These are phyloP conservation scores for Palythoa grandiflora DNA, from an alignment of 92 coral and sea anemone genomes.

Conservation along the genomic window DNA sequence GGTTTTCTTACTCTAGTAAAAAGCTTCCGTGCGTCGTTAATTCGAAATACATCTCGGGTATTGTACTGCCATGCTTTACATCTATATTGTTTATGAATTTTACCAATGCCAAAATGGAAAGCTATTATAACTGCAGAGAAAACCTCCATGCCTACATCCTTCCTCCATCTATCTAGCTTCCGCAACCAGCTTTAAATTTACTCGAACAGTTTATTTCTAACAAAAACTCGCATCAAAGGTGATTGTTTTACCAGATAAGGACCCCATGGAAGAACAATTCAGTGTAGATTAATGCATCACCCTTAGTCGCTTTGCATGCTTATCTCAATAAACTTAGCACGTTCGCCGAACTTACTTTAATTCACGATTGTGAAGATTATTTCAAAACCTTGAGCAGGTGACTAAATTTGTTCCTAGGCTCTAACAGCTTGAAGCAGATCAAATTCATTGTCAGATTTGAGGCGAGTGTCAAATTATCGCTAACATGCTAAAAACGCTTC, in stretches of 20 bases:
- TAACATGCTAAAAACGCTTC: conserved; percentile 23
- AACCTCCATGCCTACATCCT: conserved; percentile 69
- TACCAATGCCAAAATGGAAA: conserved; percentile 78
- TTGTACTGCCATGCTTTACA: conserved; percentile 70
- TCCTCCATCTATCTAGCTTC: conserved; percentile 81
- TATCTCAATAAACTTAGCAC: conserved; percentile 77
- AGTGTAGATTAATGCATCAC: conserved; percentile 79
- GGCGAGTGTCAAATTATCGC: conserved; percentile 39
- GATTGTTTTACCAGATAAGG: conserved; percentile 77
- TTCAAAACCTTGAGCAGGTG: conserved; percentile 68
- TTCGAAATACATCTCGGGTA: conserved; percentile 61
- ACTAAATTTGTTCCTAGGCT: conserved; percentile 21
- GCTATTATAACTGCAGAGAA: conserved; percentile 72
- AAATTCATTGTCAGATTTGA: conserved; percentile 51
- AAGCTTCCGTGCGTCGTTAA: conserved; percentile 72
- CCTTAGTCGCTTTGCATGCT: conserved; percentile 66
- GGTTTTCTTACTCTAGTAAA: conserved; percentile 46
- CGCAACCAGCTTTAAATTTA: conserved; percentile 90
- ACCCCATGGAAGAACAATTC: conserved; percentile 75
- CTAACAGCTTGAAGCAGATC: conserved; percentile 59
- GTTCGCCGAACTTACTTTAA: conserved; percentile 76
- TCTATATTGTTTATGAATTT: conserved; percentile 77
- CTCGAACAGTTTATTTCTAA: conserved; percentile 70
- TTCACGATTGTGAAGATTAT: conserved; percentile 76
- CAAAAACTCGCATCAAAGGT: conserved; percentile 65